Conservation (phyloP, 2,113 vertebrate species). For the Psittacula cyanocephala region DNA sequence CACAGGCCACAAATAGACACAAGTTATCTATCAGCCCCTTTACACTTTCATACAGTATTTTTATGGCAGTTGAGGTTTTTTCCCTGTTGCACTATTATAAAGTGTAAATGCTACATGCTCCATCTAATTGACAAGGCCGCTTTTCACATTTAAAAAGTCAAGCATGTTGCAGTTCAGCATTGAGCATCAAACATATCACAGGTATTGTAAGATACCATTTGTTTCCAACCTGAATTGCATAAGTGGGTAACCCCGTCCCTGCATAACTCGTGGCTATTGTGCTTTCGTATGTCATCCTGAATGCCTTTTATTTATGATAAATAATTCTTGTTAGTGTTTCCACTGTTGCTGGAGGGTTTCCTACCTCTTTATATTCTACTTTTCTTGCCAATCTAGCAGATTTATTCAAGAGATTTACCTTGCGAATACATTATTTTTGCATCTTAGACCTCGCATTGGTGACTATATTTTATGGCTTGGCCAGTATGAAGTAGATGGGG, state of each 20-base stretch:
- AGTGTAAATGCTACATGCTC: background rate
- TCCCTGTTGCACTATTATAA: background rate
- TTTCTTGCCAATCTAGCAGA: background rate
- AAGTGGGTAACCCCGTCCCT: background rate
- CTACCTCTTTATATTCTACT: background rate
- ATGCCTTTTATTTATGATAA: background rate
- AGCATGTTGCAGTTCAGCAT: background rate
- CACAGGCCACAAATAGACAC: background rate
- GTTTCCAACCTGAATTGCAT: background rate
- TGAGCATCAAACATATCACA: background rate
- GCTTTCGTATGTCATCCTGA: background rate
- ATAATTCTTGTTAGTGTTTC: constrained; percentile 1
- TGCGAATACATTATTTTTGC: background rate
- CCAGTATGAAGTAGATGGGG: background rate
- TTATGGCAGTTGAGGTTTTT: background rate
- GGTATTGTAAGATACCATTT: background rate
- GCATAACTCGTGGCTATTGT: background rate
- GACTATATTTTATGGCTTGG: background rate
- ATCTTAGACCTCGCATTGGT: background rate
- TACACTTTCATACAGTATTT: background rate
- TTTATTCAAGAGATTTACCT: background rate
- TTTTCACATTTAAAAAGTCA: background rate
- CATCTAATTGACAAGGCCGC: background rate
- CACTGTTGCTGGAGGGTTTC: background rate
- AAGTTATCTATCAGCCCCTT: background rate